Conservation (phyloP, 2,113 vertebrate genomes). For the Pelobates fuscus region DNA sequence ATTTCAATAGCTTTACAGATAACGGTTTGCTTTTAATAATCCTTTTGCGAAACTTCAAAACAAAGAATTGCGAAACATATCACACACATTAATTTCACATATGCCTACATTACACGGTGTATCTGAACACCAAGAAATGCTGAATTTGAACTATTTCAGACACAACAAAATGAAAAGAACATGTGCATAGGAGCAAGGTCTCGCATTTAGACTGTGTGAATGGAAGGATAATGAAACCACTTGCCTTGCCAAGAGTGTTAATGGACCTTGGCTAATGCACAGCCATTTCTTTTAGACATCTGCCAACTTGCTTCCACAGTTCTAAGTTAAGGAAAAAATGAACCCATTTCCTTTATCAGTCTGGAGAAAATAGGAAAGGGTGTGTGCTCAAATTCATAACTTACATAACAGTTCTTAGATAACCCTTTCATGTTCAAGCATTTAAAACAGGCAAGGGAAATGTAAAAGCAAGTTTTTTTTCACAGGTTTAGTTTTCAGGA, state of each 20-base stretch:
- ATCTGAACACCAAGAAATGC: no score
- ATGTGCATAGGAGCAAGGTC: conserved; percentile 13
- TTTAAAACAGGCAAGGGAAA: no score
- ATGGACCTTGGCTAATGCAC: conserved; percentile 38
- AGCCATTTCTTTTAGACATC: conserved; percentile 28
- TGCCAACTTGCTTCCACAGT: conserved; percentile 16
- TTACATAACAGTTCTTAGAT: background rate
- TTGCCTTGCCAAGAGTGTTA: conserved; percentile 12
- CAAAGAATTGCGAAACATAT: no score
- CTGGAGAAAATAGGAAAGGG: background rate
- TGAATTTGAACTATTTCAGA: background rate
- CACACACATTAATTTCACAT: no score
- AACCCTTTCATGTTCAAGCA: no score
- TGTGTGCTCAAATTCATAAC: background rate
- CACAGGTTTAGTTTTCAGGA: no score
- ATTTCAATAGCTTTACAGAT: no score
- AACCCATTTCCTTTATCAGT: background rate
- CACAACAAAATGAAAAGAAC: conserved; percentile 8
- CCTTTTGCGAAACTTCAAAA: no score
- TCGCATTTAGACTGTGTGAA: conserved; percentile 7
- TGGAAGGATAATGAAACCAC: conserved; percentile 26
- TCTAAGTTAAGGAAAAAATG: background rate
- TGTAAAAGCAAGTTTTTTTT: no score
- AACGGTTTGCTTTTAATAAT: no score
- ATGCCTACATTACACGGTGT: background rate